Base-by-base conservation (phyloP, 2,797 vertebrate species). In the Lemur catta region DNA sequence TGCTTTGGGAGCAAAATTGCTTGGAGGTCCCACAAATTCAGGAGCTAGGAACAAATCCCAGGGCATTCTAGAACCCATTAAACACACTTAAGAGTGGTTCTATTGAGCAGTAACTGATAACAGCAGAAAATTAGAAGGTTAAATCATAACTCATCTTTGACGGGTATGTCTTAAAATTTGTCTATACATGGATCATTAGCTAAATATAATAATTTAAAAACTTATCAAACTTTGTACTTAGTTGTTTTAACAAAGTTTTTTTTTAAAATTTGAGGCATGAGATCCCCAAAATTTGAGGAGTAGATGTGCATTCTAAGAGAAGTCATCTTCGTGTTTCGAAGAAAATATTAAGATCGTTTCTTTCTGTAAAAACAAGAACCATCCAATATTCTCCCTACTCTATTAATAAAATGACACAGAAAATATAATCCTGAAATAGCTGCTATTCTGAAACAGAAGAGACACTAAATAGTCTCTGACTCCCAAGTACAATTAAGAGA, bases 171-270 rank as follows among this genome's bases (percentile, higher is more conserved):
- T 75, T 79, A 85, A 76, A 67, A 57, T 71, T 79, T 88, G 65
- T 85, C 41, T 61, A 24, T 69, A 30, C 61, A 33, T 78, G 41
- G 67, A 41, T 95, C 81, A 80, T 35, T 6, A 78, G 55, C 41
- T 92, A 96, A 93, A 93, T 84, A 84, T 48, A 89, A 88, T 75
- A 43, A 48, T 87, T 74, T 41, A 69, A 94, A 86, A 92, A 7
- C 57, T 69, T 50, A 71, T 35, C n/a, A 71, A 75, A 80, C 15
- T 65, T 82, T 57, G 33, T 14, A 33, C 63, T 79, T 88, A 50
- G 26, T 67, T 94, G 38, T 75, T 61, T 93, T 76, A 89, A 93
- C 41, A 93, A 91, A 63, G 11, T 76, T 30, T 63, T 69, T 18
- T 18, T 28, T 22, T 22, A 63, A 65, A 63, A 65, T n/a, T 65